Evolutionary conservation across 2,113 vertebrate species (phyloP).

Genomic region (Cichladusa arquata): DNA sequence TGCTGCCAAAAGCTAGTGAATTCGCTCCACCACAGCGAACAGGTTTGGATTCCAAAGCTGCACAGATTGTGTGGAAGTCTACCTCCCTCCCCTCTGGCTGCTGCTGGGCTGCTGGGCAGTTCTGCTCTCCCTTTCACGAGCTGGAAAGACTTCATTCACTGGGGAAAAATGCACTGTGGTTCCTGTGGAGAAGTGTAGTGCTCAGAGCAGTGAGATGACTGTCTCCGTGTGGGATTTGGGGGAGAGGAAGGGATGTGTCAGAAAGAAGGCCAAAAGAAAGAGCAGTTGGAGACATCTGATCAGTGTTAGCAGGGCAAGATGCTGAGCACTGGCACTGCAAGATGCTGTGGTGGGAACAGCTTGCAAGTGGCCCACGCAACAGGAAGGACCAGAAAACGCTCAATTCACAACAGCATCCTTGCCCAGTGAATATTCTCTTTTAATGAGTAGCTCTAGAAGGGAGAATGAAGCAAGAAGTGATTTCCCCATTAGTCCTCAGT

Average conservation of each 20-base stretch:
- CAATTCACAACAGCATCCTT: not conserved
- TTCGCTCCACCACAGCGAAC: not conserved
- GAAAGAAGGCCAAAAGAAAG: not conserved
- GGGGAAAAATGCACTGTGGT: constrained; percentile 14
- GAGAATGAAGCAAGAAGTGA: not conserved
- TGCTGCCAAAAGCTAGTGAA: not conserved
- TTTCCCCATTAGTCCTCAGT: not conserved
- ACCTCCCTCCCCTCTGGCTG: not conserved
- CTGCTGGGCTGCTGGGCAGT: not conserved
- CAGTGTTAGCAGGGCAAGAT: not conserved
- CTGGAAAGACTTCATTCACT: constrained; percentile 26
- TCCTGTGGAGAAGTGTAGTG: not conserved
- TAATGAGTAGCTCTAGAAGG: not conserved
- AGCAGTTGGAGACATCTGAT: not conserved
- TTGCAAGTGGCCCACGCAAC: not conserved
- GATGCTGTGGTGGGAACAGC: not conserved
- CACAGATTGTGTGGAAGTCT: not conserved
- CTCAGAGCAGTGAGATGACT: not conserved
- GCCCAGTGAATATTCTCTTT: not conserved
- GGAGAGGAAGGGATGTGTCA: not conserved
- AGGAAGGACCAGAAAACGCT: not conserved
- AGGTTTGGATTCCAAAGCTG: not conserved
- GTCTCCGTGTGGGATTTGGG: not conserved
- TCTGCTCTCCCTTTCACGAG: not conserved
- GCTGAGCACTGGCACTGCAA: not conserved